Percentiles rank a stretch among this genome's conserved stretches.
These are phyloP conservation scores for Arge pagana DNA, from an alignment of 2,888 invertebrate genomes.

Conservation along the genomic window DNA sequence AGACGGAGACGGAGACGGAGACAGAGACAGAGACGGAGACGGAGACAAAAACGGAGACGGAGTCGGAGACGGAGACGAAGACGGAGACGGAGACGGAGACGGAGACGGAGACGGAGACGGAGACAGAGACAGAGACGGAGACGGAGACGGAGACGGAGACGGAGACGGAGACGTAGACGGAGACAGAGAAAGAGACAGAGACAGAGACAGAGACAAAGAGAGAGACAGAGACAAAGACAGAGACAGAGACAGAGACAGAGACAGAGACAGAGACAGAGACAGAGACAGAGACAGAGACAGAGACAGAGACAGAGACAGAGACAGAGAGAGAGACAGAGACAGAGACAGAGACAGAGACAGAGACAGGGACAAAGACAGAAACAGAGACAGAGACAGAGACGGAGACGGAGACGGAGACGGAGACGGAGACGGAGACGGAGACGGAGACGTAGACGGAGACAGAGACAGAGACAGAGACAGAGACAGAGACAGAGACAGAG, in stretches of 20 bases:
- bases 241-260: not conserved
- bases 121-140: not conserved
- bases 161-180: not conserved
- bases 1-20: not conserved
- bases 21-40: too few species aligned
- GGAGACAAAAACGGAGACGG: too few species aligned
- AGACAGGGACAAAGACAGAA: too few species aligned
- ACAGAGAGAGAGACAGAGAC: not conserved
- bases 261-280: not conserved
- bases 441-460: too few species aligned
- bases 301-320: not conserved
- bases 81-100: not conserved
- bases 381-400: not conserved
- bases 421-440: not conserved
- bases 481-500: not conserved
- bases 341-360: slow-evolving; percentile 3
- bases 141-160: not conserved
- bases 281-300: not conserved
- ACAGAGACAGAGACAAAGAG: too few species aligned
- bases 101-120: not conserved
- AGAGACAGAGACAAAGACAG: too few species aligned
- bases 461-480: not conserved
- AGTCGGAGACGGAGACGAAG: too few species aligned
- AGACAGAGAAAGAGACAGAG: too few species aligned
- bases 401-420: slow-evolving; percentile 11